A percentile compares a stretch with the other conserved stretches of the same genome.
These are phyloP conservation scores for Astyanax mexicanus DNA, from an alignment of 2,797 vertebrate species.

Conservation along the genomic window DNA sequence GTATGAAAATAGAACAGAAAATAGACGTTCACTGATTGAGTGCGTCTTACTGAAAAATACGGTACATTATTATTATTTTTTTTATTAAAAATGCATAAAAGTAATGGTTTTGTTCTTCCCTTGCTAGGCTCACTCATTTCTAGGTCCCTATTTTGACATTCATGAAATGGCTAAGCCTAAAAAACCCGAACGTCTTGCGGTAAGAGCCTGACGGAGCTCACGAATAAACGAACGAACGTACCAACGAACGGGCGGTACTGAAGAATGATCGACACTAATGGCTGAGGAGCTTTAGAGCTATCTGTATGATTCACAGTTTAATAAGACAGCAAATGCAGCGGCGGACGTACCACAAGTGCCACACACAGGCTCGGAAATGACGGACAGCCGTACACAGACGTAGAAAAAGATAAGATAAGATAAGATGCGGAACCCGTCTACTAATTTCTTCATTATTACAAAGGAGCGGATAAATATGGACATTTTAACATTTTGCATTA, in stretches of 20 bases:
- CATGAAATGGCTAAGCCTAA: neutral
- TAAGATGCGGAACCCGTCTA: neutral
- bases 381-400: conserved; percentile 8
- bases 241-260: conserved; percentile 19
- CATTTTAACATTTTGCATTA: conserved; percentile 24
- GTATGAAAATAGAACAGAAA: too few species aligned
- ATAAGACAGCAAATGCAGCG: conserved; percentile 20
- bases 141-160: neutral
- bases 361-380: conserved; percentile 20
- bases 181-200: neutral
- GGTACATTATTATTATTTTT: too few species aligned
- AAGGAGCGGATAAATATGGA: conserved; percentile 45
- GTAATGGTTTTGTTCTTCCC: neutral
- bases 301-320: conserved; percentile 49
- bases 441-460: conserved; percentile 59
- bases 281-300: conserved; percentile 13
- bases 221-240: too few species aligned
- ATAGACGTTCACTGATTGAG: too few species aligned
- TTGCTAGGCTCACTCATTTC: conserved; percentile 3
- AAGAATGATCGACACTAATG: conserved; percentile 4
- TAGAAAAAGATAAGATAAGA: too few species aligned
- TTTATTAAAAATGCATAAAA: neutral
- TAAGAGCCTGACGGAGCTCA: conserved; percentile 19
- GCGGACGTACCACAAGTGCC: conserved; percentile 5
- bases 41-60: too few species aligned